A percentile compares a stretch with the other conserved stretches of the same genome.
These are phyloP conservation scores for Coccyzus lansbergi DNA, from an alignment of 2,797 vertebrate species.

Conservation along the genomic window DNA sequence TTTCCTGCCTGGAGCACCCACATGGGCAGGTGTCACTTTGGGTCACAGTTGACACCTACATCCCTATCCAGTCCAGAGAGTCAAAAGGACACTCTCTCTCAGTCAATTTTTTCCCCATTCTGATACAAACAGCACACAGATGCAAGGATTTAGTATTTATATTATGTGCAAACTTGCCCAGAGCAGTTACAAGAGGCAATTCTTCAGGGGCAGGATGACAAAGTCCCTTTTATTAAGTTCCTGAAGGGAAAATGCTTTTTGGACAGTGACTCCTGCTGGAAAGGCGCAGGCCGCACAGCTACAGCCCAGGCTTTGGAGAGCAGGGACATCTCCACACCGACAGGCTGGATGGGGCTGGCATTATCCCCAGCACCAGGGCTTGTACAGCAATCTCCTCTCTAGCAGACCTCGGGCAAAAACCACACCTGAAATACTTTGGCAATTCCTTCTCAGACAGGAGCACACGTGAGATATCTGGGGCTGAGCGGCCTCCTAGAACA, in stretches of 20 bases:
- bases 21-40: neutral
- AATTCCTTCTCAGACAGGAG: neutral
- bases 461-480: neutral
- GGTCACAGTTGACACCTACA: neutral
- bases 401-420: neutral
- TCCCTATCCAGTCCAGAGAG: neutral
- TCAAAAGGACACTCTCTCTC: neutral
- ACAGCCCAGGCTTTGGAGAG: neutral
- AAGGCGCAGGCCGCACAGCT: neutral
- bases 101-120: neutral
- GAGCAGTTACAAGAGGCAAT: neutral
- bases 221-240: neutral
- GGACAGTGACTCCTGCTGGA: slow-evolving; percentile 4
- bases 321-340: neutral
- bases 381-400: neutral
- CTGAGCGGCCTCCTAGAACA: neutral
- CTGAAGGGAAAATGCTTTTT: neutral
- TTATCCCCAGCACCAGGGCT: neutral
- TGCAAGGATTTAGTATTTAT: neutral
- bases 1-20: neutral
- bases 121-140: neutral
- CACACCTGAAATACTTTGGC: neutral
- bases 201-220: neutral
- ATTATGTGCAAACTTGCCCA: neutral
- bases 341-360: neutral